phyloP scores from a whole-genome alignment of 2,797 vertebrate genomes.

The Chelon auratus region DNA sequence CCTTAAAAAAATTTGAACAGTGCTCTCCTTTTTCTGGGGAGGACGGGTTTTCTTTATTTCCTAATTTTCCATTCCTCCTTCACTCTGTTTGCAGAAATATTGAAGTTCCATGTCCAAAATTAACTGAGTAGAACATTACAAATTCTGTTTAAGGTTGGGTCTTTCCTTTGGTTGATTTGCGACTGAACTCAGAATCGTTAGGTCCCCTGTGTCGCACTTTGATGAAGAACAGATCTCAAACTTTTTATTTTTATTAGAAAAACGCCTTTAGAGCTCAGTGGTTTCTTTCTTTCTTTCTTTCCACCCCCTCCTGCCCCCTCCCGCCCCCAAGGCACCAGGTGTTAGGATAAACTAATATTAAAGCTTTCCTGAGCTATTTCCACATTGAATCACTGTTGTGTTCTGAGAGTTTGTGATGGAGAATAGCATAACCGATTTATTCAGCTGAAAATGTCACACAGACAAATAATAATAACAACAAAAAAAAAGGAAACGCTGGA shows the following conservation, averaged over 20 bases:
- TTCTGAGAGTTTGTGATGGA: slow-evolving; percentile 10
- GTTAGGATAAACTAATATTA: slow-evolving; percentile 4
- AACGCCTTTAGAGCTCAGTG: not conserved
- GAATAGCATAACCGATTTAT: slow-evolving; percentile 11
- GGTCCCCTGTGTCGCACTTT: not conserved
- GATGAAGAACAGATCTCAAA: not conserved
- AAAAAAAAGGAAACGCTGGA: not conserved
- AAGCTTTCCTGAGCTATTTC: slow-evolving; percentile 14
- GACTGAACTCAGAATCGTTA: not conserved
- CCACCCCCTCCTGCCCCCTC: no score
- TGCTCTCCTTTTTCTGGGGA: no score
- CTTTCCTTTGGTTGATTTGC: not conserved
- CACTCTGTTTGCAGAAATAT: not conserved
- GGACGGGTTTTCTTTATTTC: no score
- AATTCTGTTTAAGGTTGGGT: not conserved
- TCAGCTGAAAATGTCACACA: slow-evolving; percentile 48
- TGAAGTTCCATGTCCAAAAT: not conserved
- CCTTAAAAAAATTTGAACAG: no score
- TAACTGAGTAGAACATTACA: not conserved
- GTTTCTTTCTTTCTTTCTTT: not conserved
- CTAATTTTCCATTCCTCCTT: not conserved
- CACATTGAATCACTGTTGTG: slow-evolving; percentile 15
- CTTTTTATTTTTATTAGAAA: not conserved
- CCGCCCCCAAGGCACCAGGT: not conserved
- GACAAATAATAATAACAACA: slow-evolving; percentile 9